phyloP scores from a whole-genome alignment of 2,113 vertebrate genomes.

The Collichthys lucidus region DNA sequence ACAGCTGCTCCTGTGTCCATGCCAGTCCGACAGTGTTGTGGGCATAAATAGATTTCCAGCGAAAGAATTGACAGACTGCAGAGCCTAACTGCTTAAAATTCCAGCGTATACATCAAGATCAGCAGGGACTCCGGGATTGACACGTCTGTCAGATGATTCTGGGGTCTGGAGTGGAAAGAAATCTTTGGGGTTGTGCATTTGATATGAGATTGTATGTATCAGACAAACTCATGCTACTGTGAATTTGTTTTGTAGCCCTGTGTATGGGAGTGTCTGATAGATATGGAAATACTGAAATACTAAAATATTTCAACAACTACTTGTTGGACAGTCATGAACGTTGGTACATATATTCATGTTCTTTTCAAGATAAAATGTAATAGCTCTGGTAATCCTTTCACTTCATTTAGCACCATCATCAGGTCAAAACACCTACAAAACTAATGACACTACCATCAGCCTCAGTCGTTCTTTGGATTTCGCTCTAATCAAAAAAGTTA shows the following conservation, averaged over 20 bases:
- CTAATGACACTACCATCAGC: no score
- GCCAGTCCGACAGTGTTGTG: no score
- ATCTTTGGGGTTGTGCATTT: background rate
- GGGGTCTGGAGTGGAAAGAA: background rate
- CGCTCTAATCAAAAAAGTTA: background rate
- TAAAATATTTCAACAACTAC: background rate
- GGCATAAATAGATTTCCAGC: slow-evolving; percentile 45
- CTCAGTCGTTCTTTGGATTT: background rate
- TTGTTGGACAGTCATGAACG: background rate
- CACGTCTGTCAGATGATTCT: slow-evolving; percentile 6
- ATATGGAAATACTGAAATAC: no score
- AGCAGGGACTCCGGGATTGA: slow-evolving; percentile 8
- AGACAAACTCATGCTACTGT: background rate
- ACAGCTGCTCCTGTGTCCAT: background rate
- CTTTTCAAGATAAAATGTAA: background rate
- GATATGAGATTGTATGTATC: background rate
- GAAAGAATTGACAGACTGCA: background rate
- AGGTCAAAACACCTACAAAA: background rate
- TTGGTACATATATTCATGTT: background rate
- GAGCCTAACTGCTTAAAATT: slow-evolving; percentile 39
- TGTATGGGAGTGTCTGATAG: no score
- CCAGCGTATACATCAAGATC: slow-evolving; percentile 19
- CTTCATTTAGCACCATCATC: background rate
- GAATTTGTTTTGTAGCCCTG: background rate
- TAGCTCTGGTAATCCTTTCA: background rate